Percentiles rank a stretch among this genome's conserved stretches.
Conservation (phyloP, 2,888 invertebrate species). For the Charanyca ferruginea region DNA sequence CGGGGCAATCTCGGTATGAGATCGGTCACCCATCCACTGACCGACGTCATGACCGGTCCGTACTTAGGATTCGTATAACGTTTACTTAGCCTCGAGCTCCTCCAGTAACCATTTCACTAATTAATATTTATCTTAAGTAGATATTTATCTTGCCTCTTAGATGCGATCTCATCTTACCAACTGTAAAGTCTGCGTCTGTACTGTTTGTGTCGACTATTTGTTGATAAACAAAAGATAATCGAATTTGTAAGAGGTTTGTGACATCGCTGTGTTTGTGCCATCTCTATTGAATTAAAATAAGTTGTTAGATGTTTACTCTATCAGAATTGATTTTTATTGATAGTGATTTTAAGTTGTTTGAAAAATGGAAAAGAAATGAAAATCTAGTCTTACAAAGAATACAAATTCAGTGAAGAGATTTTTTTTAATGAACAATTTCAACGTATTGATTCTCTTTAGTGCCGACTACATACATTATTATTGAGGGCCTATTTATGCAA, state of each 20-base stretch:
- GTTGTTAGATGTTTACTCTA: not conserved
- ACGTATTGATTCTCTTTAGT: not conserved
- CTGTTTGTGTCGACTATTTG: constrained; percentile 36
- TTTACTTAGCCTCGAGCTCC: too few relatives aligned
- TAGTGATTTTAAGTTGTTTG: constrained; percentile 6
- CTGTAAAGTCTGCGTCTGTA: constrained; percentile 30
- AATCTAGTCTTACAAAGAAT: not conserved
- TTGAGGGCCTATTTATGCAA: not conserved
- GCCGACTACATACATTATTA: not conserved
- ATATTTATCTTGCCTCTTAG: not conserved
- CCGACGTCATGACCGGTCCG: too few relatives aligned
- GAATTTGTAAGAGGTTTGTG: constrained; percentile 30
- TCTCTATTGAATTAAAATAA: constrained; percentile 32
- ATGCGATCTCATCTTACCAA: not conserved
- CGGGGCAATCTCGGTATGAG: too few relatives aligned
- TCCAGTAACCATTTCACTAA: too few relatives aligned
- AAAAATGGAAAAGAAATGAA: not conserved
- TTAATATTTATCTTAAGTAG: not conserved
- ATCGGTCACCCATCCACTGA: too few relatives aligned
- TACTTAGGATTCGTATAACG: too few relatives aligned
- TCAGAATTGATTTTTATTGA: constrained; percentile 7
- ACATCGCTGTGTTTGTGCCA: constrained; percentile 30
- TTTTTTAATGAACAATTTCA: too few relatives aligned
- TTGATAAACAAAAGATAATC: constrained; percentile 45
- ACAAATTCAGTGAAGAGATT: not conserved